Base-by-base conservation (phyloP, 2,797 vertebrate genomes). In the Helicolenus hilgendorfi region DNA sequence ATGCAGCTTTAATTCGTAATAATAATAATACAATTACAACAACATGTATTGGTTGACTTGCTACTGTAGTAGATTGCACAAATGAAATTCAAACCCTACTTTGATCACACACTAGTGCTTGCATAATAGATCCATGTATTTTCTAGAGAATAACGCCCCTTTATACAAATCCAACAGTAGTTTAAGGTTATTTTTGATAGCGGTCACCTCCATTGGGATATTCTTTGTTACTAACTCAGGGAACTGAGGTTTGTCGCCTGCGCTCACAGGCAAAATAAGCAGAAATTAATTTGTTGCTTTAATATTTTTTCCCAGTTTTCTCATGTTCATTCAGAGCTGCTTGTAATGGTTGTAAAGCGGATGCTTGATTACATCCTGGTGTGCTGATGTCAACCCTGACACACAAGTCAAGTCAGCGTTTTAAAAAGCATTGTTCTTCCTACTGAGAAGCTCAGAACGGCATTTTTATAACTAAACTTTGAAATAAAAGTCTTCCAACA, bases 211-310 rank as follows among this genome's bases (percentile, higher is more conserved):
- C 78, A 78, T 85, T 65, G 91, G 92, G 86, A 95, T 92, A 87
- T 92, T 91, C 87, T 94, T 96, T 96, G 94, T 95, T 96, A 97
- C 96, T 96, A 96, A 97, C 97, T 98, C 97, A 98, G 97, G 97
- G 97, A 98, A 93, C 95, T 96, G 97, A 97, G 96, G 90, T 93
- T 96, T 91, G 86, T 92, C 91, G 92, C 92, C 92, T 92, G 84
- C 87, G 79, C 73, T 85, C 78, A 74, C 85, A 87, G 87, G 90
- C 27, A 64, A 53, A 53, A 63, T 22, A 63, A 91, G 91, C 79
- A 90, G 79, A 91, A 94, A 92, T 81, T 10, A 77, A 91, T 84
- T 77, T 92, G 65, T 94, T 94, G 92, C 89, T 93, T 92, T 85
- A 91, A 92, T 91, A 71, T 93, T 85, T 91, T 80, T 88, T 7